Conservation (phyloP, 2,888 invertebrate genomes). For the Ichneumoninae sp. region DNA sequence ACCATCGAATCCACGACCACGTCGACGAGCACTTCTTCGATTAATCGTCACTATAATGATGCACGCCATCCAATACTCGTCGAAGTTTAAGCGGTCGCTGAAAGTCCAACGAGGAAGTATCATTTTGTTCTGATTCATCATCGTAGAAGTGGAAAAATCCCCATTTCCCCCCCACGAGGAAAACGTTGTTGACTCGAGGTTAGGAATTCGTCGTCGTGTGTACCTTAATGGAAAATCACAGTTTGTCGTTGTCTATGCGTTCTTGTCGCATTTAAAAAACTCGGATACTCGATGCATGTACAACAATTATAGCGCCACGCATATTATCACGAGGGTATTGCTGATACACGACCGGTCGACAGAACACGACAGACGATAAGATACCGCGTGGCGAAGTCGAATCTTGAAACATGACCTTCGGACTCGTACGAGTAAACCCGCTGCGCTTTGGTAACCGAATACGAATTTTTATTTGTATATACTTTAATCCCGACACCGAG, state of each 20-base stretch:
- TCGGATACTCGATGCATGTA: not conserved
- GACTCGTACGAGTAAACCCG: conserved; percentile 44
- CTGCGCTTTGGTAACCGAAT: not conserved
- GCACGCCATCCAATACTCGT: not conserved
- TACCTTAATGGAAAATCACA: not conserved
- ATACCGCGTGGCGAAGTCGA: conserved; percentile 57
- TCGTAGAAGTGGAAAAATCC: not conserved
- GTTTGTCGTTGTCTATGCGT: not conserved
- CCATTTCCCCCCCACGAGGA: not conserved
- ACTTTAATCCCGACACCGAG: conserved; percentile 12
- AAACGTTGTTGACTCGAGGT: not conserved
- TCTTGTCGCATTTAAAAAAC: not conserved
- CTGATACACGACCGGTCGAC: conserved; percentile 39
- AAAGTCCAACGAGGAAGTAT: not conserved
- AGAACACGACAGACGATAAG: conserved; percentile 57
- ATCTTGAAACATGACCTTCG: conserved; percentile 60
- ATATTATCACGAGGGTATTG: not conserved
- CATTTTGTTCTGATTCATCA: not conserved
- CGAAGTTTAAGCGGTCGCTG: not conserved
- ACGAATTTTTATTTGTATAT: conserved; percentile 3
- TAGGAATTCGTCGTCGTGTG: not conserved
- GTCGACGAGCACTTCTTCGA: not conserved
- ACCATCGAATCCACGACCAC: not conserved
- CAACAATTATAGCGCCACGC: not conserved
- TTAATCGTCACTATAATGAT: not conserved